phyloP scores from a whole-genome alignment of 2,113 vertebrate genomes.

The Hypanus sabinus region DNA sequence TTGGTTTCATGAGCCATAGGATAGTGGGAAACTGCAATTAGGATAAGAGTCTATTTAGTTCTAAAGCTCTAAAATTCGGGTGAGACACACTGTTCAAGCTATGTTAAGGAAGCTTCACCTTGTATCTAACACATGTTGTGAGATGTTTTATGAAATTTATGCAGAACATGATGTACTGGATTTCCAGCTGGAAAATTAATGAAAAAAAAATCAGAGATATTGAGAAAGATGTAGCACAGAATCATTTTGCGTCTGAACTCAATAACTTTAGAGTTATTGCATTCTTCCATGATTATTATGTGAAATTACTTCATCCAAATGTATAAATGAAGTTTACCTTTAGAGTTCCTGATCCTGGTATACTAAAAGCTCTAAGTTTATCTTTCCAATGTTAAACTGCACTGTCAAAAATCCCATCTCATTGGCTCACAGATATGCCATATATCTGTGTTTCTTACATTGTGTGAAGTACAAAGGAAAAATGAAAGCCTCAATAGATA shows the following conservation, averaged over 20 bases:
- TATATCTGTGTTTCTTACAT: background rate
- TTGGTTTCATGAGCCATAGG: background rate
- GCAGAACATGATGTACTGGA: too few relatives aligned
- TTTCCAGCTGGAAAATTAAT: too few relatives aligned
- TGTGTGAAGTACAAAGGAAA: too few relatives aligned
- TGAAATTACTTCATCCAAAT: background rate
- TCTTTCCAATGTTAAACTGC: background rate
- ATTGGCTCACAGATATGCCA: background rate
- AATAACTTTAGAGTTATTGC: background rate
- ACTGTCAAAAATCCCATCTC: background rate
- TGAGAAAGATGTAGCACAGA: background rate
- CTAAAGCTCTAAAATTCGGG: background rate
- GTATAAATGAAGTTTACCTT: background rate
- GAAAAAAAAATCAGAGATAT: too few relatives aligned
- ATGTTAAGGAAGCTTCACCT: background rate
- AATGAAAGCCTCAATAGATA: background rate
- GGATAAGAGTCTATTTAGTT: background rate
- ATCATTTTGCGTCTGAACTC: background rate
- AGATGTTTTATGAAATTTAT: background rate
- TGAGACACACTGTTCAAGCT: background rate
- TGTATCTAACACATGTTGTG: background rate
- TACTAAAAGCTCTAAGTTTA: background rate
- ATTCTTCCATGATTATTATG: background rate
- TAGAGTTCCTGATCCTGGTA: background rate
- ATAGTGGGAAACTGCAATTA: background rate